phyloP scores from a whole-genome alignment of 2,797 vertebrate genomes.

The Takifugu ocellatus region DNA sequence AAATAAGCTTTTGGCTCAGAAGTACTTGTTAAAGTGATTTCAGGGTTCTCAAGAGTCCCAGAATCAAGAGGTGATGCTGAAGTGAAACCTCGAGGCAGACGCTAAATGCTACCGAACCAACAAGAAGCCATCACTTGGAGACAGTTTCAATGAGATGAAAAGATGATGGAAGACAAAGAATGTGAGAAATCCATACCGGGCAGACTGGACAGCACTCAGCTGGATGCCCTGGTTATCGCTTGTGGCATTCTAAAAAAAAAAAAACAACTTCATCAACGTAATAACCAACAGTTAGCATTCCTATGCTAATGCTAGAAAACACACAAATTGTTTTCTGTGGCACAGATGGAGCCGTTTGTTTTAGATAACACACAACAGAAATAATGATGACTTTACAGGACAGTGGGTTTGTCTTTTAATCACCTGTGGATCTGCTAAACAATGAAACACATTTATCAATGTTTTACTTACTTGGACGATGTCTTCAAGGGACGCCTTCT shows the following conservation, averaged over 20 bases:
- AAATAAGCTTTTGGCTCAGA: too few relatives aligned
- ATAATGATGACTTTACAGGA: neutral
- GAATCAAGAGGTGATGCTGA: too few relatives aligned
- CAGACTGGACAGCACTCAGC: slow-evolving; percentile 95
- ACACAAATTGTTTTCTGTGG: too few relatives aligned
- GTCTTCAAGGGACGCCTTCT: slow-evolving; percentile 98
- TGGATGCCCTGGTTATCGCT: slow-evolving; percentile 99
- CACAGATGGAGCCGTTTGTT: too few relatives aligned
- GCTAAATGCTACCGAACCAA: too few relatives aligned
- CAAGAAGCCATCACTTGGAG: too few relatives aligned
- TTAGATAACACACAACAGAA: too few relatives aligned
- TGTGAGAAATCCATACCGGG: slow-evolving; percentile 80
- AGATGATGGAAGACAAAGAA: neutral
- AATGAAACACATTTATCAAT: neutral
- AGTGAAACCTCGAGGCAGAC: too few relatives aligned
- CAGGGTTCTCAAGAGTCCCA: too few relatives aligned
- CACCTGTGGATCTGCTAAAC: neutral
- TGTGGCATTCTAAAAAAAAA: slow-evolving; percentile 84
- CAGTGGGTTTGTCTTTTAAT: neutral
- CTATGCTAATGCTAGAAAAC: too few relatives aligned
- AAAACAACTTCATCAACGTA: neutral
- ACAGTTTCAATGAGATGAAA: neutral
- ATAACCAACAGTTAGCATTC: neutral
- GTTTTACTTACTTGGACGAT: slow-evolving; percentile 93
- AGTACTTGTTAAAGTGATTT: too few relatives aligned